Conservation (phyloP, 2,113 vertebrate genomes). For the Corvus moneduloides region DNA sequence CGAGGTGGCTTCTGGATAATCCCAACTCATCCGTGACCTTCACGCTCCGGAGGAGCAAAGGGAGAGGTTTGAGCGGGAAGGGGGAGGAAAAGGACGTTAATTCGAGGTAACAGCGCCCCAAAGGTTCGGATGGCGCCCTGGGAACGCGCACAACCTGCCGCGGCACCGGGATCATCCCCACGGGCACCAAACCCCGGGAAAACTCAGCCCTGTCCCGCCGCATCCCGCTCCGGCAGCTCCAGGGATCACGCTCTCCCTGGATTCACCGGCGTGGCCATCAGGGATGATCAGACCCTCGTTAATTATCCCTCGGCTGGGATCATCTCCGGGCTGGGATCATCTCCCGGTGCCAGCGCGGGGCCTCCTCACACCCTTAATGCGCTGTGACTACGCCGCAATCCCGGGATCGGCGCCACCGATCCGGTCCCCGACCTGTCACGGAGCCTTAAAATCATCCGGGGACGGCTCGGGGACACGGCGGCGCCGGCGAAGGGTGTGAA, state of each 20-base stretch:
- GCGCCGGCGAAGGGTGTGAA: background rate
- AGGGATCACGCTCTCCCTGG: background rate
- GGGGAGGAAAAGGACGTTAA: background rate
- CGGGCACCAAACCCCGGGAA: rapidly evolving
- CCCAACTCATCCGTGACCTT: background rate
- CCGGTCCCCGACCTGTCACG: background rate
- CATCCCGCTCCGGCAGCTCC: background rate
- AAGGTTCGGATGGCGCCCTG: rapidly evolving
- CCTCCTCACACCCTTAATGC: background rate
- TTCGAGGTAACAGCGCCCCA: background rate
- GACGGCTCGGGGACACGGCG: background rate
- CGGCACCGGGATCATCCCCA: background rate
- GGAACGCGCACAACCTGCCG: background rate
- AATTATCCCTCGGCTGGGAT: background rate
- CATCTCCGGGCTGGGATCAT: background rate
- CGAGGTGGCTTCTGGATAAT: background rate
- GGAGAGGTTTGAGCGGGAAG: background rate
- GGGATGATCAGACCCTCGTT: background rate
- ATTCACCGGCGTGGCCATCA: background rate
- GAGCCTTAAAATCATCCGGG: background rate
- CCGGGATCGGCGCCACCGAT: background rate
- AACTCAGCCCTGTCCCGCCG: background rate
- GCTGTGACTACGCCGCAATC: background rate
- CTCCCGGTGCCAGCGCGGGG: background rate
- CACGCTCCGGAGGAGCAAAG: background rate